Conservation (phyloP, 2,113 vertebrate genomes). For the Brachyhypopomus gauderio region DNA sequence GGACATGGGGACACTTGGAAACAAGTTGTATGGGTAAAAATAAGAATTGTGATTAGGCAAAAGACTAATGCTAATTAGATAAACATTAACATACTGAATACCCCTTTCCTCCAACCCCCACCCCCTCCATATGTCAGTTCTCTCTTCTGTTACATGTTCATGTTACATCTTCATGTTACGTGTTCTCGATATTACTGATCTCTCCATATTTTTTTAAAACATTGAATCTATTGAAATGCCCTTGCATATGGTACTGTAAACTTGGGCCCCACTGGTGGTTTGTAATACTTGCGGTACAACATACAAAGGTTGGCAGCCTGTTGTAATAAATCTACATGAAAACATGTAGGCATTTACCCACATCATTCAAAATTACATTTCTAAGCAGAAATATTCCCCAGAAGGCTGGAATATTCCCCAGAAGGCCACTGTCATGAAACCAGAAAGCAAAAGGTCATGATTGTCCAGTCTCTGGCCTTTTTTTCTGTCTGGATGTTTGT, state of each 20-base stretch:
- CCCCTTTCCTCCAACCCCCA: too few relatives aligned
- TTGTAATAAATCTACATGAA: conserved; percentile 31
- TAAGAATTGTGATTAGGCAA: too few relatives aligned
- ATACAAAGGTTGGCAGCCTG: conserved; percentile 19
- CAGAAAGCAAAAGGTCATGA: conserved; percentile 37
- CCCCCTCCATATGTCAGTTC: too few relatives aligned
- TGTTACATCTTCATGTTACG: too few relatives aligned
- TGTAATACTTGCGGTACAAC: conserved; percentile 4
- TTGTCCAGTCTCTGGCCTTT: conserved; percentile 7
- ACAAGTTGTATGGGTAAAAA: too few relatives aligned
- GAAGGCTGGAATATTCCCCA: conserved; percentile 36
- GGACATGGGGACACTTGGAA: too few relatives aligned
- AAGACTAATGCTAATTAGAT: too few relatives aligned
- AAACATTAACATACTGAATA: too few relatives aligned
- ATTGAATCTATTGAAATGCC: neutral
- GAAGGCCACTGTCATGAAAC: conserved; percentile 36
- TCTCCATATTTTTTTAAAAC: too few relatives aligned
- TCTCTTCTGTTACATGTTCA: too few relatives aligned
- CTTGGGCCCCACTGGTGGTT: conserved; percentile 20
- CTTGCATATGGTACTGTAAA: neutral
- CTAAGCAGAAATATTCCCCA: conserved; percentile 42
- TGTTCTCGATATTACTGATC: too few relatives aligned
- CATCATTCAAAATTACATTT: conserved; percentile 44
- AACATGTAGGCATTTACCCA: conserved; percentile 35
- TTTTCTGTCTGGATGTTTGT: conserved; percentile 25